A percentile compares a stretch with the other conserved stretches of the same genome.
Evolutionary conservation across 1,140 invertebrate species (phyloP).

Genomic region (Capitella teleta): DNA sequence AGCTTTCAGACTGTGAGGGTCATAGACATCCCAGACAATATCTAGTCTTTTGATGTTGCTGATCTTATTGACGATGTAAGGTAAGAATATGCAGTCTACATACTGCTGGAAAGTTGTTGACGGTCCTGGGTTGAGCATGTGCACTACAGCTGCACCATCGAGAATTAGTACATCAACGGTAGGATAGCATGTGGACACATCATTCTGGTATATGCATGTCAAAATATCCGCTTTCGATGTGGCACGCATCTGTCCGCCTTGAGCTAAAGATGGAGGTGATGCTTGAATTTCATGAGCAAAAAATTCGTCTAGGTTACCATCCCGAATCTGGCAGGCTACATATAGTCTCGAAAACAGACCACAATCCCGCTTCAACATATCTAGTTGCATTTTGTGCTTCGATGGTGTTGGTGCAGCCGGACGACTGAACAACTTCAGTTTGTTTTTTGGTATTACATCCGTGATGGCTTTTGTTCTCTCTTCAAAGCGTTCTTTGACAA

Average conservation of each 20-base stretch:
- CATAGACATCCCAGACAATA: slow-evolving; percentile 15
- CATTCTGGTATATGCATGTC: background rate
- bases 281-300: slow-evolving; percentile 8
- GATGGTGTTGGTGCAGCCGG: background rate
- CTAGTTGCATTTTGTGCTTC: background rate
- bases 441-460: background rate
- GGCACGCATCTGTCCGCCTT: slow-evolving; percentile 2
- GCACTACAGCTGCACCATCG: slow-evolving; percentile 14
- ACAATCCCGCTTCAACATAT: too few species aligned
- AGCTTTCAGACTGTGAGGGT: slow-evolving; percentile 12
- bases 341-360: slow-evolving; percentile 3
- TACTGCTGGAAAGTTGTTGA: slow-evolving; percentile 15
- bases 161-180: slow-evolving; percentile 8
- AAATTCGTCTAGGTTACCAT: slow-evolving; percentile 10
- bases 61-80: slow-evolving; percentile 7
- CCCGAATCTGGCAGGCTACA: slow-evolving; percentile 15
- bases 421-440: background rate
- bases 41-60: slow-evolving; percentile 28
- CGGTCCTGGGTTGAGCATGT: slow-evolving; percentile 11
- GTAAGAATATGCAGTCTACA: slow-evolving; percentile 6
- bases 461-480: slow-evolving; percentile 2
- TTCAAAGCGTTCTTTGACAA: too few species aligned
- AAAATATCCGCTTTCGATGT: slow-evolving; percentile 1
- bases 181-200: background rate
- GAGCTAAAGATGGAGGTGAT: slow-evolving; percentile 7